Evolutionary conservation across 2,888 invertebrate genomes (phyloP).

Genomic region (Aspidiotus rigidus): DNA sequence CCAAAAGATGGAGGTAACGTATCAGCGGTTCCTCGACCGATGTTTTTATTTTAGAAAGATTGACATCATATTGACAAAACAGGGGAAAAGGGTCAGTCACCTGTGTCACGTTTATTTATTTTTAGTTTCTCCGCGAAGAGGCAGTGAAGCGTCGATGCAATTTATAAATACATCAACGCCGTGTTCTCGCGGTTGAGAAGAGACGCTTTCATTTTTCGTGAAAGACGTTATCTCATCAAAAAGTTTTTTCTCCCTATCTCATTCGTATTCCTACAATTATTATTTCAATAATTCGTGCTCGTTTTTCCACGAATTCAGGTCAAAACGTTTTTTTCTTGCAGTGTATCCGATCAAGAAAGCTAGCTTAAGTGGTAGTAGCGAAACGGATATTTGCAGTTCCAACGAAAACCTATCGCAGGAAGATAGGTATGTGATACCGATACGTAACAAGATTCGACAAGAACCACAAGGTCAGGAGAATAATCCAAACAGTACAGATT

Average conservation of each 20-base stretch:
- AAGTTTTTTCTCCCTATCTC: neutral
- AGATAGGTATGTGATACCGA: conserved; percentile 64
- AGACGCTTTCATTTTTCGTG: neutral
- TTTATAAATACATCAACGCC: conserved; percentile 21
- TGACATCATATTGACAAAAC: neutral
- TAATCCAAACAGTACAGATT: conserved; percentile 43
- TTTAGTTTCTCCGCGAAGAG: conserved; percentile 18
- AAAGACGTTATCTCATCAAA: neutral
- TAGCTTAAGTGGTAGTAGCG: conserved; percentile 68
- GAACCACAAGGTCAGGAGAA: conserved; percentile 90
- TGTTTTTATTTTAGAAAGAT: neutral
- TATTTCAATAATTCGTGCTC: neutral
- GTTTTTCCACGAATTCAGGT: neutral
- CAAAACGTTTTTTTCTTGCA: neutral
- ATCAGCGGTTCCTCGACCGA: too few species aligned
- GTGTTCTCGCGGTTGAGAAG: neutral
- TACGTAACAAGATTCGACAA: conserved; percentile 66
- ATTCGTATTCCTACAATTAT: neutral
- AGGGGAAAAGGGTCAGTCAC: conserved; percentile 27
- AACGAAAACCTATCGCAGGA: conserved; percentile 80
- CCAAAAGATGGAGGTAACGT: too few species aligned
- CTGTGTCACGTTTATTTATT: conserved; percentile 25
- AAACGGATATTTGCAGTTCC: conserved; percentile 82
- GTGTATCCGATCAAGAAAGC: conserved; percentile 12
- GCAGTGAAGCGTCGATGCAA: conserved; percentile 18